Evolutionary conservation across 2,888 invertebrate species (phyloP).

Genomic region (Ypsolopha sequella): DNA sequence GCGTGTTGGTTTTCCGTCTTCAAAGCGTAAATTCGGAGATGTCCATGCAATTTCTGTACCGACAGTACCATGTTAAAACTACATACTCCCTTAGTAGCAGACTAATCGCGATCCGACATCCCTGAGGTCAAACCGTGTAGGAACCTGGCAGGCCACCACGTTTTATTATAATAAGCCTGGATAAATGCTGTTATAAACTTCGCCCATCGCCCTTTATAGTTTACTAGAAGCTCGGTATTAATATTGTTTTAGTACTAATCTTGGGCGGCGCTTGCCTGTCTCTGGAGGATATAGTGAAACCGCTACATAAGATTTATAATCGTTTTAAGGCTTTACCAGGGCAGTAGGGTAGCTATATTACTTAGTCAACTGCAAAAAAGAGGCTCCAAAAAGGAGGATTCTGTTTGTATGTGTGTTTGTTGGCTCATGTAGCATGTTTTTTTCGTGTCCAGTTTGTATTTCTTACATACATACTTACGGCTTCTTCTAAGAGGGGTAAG

Average conservation of each 20-base stretch:
- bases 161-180: constrained; percentile 60
- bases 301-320: background rate
- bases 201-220: constrained; percentile 45
- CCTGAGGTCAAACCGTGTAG: constrained; percentile 61
- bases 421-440: too few relatives aligned
- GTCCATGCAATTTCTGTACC: constrained; percentile 20
- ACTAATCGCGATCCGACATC: constrained; percentile 47
- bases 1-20: too few relatives aligned
- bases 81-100: constrained; percentile 38
- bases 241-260: constrained; percentile 19
- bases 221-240: constrained; percentile 13
- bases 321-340: background rate
- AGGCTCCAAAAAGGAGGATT: background rate
- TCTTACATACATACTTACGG: too few relatives aligned
- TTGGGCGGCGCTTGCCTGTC: background rate
- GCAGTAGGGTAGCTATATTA: background rate
- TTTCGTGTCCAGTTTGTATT: too few relatives aligned
- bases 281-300: background rate
- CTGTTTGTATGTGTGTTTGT: background rate
- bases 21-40: too few relatives aligned
- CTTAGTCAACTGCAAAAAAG: background rate
- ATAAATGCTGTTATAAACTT: constrained; percentile 34
- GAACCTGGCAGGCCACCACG: constrained; percentile 48
- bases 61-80: constrained; percentile 30
- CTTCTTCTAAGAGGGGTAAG: too few relatives aligned